Conservation (phyloP, 2,797 vertebrate genomes). For the Micrastur ruficollis region DNA sequence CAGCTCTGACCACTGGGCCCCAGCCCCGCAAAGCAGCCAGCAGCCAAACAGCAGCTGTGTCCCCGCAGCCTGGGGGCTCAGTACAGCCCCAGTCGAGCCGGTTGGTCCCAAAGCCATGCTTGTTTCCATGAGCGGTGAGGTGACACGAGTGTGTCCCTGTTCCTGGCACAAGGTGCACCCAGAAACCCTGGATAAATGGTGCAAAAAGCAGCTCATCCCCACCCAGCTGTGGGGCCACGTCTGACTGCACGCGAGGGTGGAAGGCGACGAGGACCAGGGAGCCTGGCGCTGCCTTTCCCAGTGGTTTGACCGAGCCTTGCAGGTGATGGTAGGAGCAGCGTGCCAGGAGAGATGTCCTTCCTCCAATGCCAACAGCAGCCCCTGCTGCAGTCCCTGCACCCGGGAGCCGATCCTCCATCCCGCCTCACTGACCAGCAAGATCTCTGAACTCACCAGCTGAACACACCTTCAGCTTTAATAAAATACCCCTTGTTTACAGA, state of each 20-base stretch:
- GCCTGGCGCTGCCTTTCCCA: not conserved
- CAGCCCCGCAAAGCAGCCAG: not conserved
- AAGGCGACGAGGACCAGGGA: accelerated
- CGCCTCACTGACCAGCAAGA: accelerated
- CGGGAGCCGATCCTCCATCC: not conserved
- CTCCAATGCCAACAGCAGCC: not conserved
- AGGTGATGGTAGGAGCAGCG: not conserved
- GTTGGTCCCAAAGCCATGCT: not conserved
- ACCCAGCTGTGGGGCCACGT: accelerated
- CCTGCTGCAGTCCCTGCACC: accelerated
- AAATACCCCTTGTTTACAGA: not conserved
- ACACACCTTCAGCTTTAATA: slow-evolving; percentile 29
- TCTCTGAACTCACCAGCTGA: not conserved
- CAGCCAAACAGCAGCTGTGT: not conserved
- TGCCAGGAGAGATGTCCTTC: not conserved
- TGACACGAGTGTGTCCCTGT: not conserved
- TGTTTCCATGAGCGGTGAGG: accelerated
- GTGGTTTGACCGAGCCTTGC: accelerated
- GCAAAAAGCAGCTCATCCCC: not conserved
- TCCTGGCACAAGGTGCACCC: not conserved
- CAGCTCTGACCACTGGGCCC: too few species aligned
- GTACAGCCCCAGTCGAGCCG: not conserved
- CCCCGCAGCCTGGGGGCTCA: not conserved
- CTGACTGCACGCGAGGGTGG: accelerated
- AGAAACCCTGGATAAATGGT: not conserved